These are phyloP conservation scores for Psylliodes chrysocephalus DNA, from an alignment of 2,888 invertebrate species.

Conservation along the genomic window DNA sequence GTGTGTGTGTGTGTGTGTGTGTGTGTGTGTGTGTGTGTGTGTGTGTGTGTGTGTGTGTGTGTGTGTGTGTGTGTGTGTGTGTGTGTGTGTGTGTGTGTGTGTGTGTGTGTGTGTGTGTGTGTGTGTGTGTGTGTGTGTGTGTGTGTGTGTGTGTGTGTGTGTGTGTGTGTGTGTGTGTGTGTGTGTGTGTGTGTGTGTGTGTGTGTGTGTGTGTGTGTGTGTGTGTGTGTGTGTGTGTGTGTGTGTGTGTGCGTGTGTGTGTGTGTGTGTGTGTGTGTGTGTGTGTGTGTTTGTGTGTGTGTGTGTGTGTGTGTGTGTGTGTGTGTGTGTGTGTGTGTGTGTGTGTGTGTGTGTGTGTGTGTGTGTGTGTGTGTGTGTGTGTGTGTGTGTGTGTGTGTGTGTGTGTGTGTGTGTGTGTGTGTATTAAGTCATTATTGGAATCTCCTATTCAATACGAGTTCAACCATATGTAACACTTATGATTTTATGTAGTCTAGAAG, in stretches of 20 bases:
- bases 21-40: slow-evolving; percentile 13
- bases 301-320: no score
- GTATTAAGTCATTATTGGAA: no score
- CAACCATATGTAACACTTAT: no score
- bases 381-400: no score
- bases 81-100: slow-evolving; percentile 13
- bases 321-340: no score
- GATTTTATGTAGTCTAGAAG: no score
- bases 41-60: slow-evolving; percentile 13
- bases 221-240: slow-evolving; percentile 11
- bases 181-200: slow-evolving; percentile 7
- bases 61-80: slow-evolving; percentile 13
- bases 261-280: slow-evolving; percentile 13
- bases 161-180: slow-evolving; percentile 11
- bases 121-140: slow-evolving; percentile 13
- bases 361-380: no score
- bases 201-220: slow-evolving; percentile 13
- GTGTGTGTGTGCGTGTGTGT: slow-evolving; percentile 11
- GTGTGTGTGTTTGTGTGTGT: no score
- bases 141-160: slow-evolving; percentile 13
- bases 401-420: no score
- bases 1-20: slow-evolving; percentile 13
- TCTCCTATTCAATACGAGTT: no score
- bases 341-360: no score
- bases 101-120: slow-evolving; percentile 13